A percentile compares a stretch with the other conserved stretches of the same genome.
Evolutionary conservation across 1,140 invertebrate genomes (phyloP).

Genomic region (Eupristina koningsbergeri): DNA sequence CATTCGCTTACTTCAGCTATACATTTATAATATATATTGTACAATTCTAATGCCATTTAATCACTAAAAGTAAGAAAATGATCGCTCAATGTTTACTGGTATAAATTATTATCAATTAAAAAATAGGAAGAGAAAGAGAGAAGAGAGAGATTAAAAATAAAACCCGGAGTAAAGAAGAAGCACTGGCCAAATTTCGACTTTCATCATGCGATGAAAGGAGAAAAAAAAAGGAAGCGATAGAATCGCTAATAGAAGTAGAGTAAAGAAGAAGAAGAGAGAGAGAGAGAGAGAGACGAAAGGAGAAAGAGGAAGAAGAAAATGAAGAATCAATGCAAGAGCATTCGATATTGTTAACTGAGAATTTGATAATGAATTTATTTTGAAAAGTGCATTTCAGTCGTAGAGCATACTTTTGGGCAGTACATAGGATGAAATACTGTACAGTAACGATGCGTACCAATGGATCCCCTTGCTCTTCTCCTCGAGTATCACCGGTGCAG

Average conservation of each 20-base stretch:
- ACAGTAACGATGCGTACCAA: conserved; percentile 89
- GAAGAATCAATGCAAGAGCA: background rate
- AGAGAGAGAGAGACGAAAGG: too few relatives aligned
- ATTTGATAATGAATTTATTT: background rate
- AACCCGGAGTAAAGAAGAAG: background rate
- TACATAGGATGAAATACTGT: conserved; percentile 80
- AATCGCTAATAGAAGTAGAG: background rate
- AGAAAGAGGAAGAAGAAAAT: background rate
- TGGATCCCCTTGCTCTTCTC: conserved; percentile 79
- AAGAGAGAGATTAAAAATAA: background rate
- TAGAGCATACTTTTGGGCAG: conserved; percentile 75
- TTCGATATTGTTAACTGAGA: background rate
- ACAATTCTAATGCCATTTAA: conserved; percentile 29
- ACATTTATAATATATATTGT: conserved; percentile 47
- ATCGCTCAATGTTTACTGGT: background rate
- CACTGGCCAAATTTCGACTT: conserved; percentile 30
- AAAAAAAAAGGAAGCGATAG: background rate
- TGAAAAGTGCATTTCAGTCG: conserved; percentile 38
- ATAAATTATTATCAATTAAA: background rate
- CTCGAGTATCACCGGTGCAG: background rate
- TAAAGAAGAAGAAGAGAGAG: background rate
- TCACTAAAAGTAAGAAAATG: conserved; percentile 13
- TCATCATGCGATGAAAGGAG: background rate
- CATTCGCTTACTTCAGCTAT: conserved; percentile 11
- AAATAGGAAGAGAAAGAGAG: background rate